These are phyloP conservation scores for Spizaetus ornatus DNA, from an alignment of 2,113 vertebrate genomes.

Conservation along the genomic window DNA sequence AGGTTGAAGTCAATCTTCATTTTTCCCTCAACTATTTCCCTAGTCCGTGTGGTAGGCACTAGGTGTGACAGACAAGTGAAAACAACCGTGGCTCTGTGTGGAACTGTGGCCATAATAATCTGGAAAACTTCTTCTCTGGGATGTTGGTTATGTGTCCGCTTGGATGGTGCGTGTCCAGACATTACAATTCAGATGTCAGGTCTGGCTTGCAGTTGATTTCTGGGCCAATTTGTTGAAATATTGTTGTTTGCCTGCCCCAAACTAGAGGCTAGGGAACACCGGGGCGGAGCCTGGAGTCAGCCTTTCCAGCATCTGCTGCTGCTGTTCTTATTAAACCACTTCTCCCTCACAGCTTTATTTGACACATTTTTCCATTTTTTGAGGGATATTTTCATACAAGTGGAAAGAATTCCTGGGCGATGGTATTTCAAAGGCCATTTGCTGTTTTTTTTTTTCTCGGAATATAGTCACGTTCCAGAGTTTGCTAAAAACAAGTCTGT, in stretches of 20 bases:
- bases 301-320: background rate
- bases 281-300: background rate
- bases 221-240: background rate
- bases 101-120: background rate
- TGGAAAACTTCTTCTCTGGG: background rate
- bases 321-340: background rate
- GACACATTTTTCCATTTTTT: background rate
- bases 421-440: background rate
- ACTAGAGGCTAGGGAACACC: background rate
- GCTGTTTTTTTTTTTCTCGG: background rate
- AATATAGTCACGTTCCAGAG: background rate
- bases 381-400: background rate
- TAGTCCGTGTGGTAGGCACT: background rate
- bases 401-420: background rate
- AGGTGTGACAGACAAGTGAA: background rate
- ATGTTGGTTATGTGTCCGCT: rapidly evolving
- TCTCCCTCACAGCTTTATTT: background rate
- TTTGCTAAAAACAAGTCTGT: background rate
- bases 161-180: background rate
- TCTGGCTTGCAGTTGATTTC: background rate
- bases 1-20: background rate
- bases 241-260: background rate
- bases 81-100: rapidly evolving
- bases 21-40: background rate
- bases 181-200: background rate